A percentile compares a stretch with the other conserved stretches of the same genome.
Evolutionary conservation across 2,113 vertebrate genomes (phyloP).

Genomic region (Macquaria australasica): DNA sequence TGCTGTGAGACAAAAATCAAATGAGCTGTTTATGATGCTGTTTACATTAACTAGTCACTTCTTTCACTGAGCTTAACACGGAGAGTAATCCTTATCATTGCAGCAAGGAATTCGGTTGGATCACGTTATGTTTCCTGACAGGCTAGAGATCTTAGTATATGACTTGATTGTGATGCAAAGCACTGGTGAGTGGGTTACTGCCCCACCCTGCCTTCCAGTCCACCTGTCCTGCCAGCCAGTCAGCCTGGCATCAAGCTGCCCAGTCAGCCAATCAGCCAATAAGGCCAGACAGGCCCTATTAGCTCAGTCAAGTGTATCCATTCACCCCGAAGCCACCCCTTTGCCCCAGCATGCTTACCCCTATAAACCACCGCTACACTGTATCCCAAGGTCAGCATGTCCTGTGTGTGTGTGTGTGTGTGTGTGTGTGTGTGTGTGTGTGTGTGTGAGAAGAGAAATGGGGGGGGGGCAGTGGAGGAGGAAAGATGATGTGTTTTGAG

Average conservation of each 20-base stretch:
- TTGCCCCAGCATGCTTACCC: conserved; percentile 66
- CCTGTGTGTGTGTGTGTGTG: conserved; percentile 40
- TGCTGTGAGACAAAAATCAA: too few species aligned
- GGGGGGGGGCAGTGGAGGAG: conserved; percentile 12
- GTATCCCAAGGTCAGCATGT: conserved; percentile 76
- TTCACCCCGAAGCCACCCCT: conserved; percentile 79
- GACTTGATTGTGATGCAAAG: conserved; percentile 35
- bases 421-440: conserved; percentile 23
- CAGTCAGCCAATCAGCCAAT: conserved; percentile 55
- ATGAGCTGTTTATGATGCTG: too few species aligned
- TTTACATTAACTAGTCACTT: too few species aligned
- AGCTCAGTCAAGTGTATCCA: conserved; percentile 79
- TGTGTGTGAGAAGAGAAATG: conserved; percentile 35
- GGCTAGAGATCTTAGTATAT: not conserved
- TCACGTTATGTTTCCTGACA: not conserved
- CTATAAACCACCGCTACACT: conserved; percentile 54
- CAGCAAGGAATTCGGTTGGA: not conserved
- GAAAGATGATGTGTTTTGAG: conserved; percentile 58
- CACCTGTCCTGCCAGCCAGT: conserved; percentile 60
- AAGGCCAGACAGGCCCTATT: conserved; percentile 68
- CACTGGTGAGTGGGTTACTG: conserved; percentile 31
- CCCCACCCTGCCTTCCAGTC: conserved; percentile 56
- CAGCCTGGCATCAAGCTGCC: conserved; percentile 69
- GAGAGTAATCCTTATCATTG: not conserved
- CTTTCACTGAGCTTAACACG: not conserved